These are phyloP conservation scores for Coronaproctus castanopsis DNA, from an alignment of 2,888 invertebrate genomes.

Conservation along the genomic window DNA sequence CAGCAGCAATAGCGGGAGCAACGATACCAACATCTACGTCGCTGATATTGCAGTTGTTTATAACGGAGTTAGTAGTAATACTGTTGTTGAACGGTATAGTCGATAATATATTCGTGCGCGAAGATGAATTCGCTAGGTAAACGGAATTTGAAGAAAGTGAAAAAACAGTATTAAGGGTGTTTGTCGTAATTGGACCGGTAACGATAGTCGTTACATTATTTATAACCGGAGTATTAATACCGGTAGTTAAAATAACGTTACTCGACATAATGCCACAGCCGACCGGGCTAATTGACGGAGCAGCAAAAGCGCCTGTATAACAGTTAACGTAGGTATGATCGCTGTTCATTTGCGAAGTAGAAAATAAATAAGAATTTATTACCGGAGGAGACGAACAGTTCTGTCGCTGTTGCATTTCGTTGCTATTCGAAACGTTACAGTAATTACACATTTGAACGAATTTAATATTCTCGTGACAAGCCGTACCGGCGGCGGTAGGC, in stretches of 20 bases:
- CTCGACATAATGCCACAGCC: not conserved
- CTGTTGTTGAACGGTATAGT: too few species aligned
- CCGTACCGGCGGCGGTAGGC: conserved; percentile 43
- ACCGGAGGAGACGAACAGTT: not conserved
- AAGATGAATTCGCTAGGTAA: not conserved
- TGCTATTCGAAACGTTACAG: not conserved
- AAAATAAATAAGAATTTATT: conserved; percentile 7
- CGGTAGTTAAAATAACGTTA: not conserved
- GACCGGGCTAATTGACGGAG: not conserved
- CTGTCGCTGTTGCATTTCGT: not conserved
- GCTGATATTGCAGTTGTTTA: not conserved
- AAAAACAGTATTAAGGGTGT: too few species aligned
- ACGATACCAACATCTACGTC: not conserved
- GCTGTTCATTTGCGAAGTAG: not conserved
- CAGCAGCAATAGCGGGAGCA: not conserved
- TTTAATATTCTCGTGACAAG: conserved; percentile 35
- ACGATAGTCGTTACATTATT: not conserved
- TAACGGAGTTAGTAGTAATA: too few species aligned
- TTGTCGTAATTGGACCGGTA: too few species aligned
- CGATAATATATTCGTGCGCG: too few species aligned
- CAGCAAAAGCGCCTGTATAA: not conserved
- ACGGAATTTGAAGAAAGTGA: too few species aligned
- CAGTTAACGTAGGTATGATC: not conserved
- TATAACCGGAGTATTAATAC: not conserved
- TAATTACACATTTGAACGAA: not conserved